Percentiles rank a stretch among this genome's conserved stretches.
Conservation (phyloP, 2,797 vertebrate genomes). For the Enteromius thamalakanensis region DNA sequence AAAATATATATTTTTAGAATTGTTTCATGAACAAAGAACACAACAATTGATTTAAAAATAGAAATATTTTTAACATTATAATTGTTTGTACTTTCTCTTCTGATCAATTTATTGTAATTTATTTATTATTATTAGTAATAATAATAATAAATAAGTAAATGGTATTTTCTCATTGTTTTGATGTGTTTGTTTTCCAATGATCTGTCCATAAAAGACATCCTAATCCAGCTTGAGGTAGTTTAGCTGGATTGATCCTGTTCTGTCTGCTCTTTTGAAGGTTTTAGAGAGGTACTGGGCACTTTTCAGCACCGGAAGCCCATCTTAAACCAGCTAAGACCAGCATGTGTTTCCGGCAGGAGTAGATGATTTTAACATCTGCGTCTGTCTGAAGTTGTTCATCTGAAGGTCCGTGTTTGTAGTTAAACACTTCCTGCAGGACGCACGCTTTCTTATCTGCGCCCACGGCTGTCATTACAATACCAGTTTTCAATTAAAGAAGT, state of each 20-base stretch:
- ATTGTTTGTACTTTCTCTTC: not conserved
- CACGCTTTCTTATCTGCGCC: not conserved
- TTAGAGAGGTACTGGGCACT: not conserved
- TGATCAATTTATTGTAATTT: not conserved
- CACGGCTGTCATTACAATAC: not conserved
- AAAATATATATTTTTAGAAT: not conserved
- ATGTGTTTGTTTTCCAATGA: not conserved
- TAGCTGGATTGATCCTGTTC: not conserved
- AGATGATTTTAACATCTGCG: not conserved
- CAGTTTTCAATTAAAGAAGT: slow-evolving; percentile 29
- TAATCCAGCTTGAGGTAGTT: not conserved
- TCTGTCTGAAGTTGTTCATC: slow-evolving; percentile 8
- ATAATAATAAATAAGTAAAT: too few relatives aligned
- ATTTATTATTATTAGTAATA: too few relatives aligned
- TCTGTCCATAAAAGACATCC: not conserved
- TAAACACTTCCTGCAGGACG: not conserved
- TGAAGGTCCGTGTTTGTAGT: slow-evolving; percentile 4
- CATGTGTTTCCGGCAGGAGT: not conserved
- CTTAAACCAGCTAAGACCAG: not conserved
- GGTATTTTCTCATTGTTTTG: not conserved
- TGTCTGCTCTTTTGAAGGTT: not conserved
- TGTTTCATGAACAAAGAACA: not conserved
- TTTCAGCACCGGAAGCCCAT: not conserved
- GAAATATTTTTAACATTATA: not conserved
- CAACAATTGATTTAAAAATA: not conserved